Evolutionary conservation across 2,888 invertebrate species (phyloP).

Genomic region (Hirtodrosophila histrioides): DNA sequence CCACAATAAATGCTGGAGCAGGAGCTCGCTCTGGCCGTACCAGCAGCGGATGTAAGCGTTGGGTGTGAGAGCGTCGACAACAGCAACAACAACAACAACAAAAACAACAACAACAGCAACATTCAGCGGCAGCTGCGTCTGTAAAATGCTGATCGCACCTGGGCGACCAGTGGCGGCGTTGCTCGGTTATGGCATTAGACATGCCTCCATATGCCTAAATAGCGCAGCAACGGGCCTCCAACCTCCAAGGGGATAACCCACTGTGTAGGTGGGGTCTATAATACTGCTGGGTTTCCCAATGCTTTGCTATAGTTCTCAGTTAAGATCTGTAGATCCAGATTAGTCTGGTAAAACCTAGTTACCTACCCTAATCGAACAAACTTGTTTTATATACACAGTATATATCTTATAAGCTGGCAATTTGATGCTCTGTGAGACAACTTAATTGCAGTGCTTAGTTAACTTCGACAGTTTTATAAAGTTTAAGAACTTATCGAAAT

Average conservation of each 20-base stretch:
- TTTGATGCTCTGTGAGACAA: too few relatives aligned
- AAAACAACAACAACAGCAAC: slow-evolving; percentile 1
- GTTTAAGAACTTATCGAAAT: too few relatives aligned
- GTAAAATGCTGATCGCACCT: slow-evolving; percentile 41
- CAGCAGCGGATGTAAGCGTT: slow-evolving; percentile 52
- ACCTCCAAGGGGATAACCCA: not conserved
- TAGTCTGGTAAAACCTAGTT: too few relatives aligned
- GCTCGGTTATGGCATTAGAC: slow-evolving; percentile 41
- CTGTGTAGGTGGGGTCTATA: too few relatives aligned
- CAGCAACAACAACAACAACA: slow-evolving; percentile 9
- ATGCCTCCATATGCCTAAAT: slow-evolving; percentile 50
- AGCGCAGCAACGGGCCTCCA: slow-evolving; percentile 22
- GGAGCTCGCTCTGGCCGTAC: slow-evolving; percentile 44
- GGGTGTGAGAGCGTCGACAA: slow-evolving; percentile 53
- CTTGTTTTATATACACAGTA: too few relatives aligned
- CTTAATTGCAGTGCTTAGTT: too few relatives aligned
- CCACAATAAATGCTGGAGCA: slow-evolving; percentile 8
- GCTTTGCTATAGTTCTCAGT: too few relatives aligned
- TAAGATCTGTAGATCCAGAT: too few relatives aligned
- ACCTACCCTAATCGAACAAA: too few relatives aligned
- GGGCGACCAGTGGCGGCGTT: slow-evolving; percentile 38
- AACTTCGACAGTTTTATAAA: too few relatives aligned
- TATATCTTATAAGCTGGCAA: too few relatives aligned
- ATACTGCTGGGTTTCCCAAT: too few relatives aligned
- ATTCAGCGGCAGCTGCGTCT: slow-evolving; percentile 37